Conservation (phyloP, 1,140 invertebrate species). For the Drosophila melanogaster region Release_6_plus_ISO1_MT NC_004354.4:5516501-5517000, state of each 20-base stretch:
- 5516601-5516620: neutral
- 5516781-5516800: conserved; percentile 1
- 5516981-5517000: no score
- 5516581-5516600: neutral
- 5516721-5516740: neutral
- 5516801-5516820: conserved; percentile 18
- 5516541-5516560: conserved; percentile 7
- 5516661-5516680: no score
- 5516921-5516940: no score
- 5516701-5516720: neutral
- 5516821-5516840: neutral
- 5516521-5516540: conserved; percentile 15
- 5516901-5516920: no score
- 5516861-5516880: conserved; percentile 9
- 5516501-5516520: neutral
- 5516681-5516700: no score
- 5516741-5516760: neutral
- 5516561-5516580: neutral
- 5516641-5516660: conserved; percentile 6
- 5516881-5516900: neutral
- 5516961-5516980: no score
- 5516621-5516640: neutral
- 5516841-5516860: neutral
- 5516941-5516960: no score
- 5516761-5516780: neutral